Conservation (phyloP, 1,140 invertebrate species). For the Brachionus rotundiformis region DNA sequence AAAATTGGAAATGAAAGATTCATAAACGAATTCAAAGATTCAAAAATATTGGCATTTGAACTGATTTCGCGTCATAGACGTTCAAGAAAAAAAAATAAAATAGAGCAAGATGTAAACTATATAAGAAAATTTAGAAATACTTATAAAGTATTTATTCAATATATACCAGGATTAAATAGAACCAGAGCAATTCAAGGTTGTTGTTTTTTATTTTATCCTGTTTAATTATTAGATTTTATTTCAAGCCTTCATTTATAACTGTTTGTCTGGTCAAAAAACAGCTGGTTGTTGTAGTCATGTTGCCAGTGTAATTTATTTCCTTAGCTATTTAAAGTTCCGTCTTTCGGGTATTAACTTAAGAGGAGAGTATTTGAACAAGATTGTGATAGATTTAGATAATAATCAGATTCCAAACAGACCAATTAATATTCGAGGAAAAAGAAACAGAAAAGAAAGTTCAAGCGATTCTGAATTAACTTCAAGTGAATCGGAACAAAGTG, state of each 20-base stretch:
- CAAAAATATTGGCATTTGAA: neutral
- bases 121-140: neutral
- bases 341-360: neutral
- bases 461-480: neutral
- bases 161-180: neutral
- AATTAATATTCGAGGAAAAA: neutral
- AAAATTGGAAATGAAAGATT: neutral
- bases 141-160: constrained; percentile 26
- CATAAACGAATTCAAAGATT: neutral
- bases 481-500: neutral
- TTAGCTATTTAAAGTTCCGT: neutral
- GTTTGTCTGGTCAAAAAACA: no score
- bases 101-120: neutral
- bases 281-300: no score
- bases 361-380: neutral
- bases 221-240: neutral
- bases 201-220: neutral
- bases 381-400: neutral
- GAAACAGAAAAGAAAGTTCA: neutral
- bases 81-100: neutral
- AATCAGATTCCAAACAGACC: neutral
- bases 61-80: neutral
- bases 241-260: neutral
- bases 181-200: neutral
- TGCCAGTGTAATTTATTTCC: constrained; percentile 1